A percentile compares a stretch with the other conserved stretches of the same genome.
phyloP scores from a whole-genome alignment of 2,888 invertebrate genomes.

The Thymelicus sylvestris region DNA sequence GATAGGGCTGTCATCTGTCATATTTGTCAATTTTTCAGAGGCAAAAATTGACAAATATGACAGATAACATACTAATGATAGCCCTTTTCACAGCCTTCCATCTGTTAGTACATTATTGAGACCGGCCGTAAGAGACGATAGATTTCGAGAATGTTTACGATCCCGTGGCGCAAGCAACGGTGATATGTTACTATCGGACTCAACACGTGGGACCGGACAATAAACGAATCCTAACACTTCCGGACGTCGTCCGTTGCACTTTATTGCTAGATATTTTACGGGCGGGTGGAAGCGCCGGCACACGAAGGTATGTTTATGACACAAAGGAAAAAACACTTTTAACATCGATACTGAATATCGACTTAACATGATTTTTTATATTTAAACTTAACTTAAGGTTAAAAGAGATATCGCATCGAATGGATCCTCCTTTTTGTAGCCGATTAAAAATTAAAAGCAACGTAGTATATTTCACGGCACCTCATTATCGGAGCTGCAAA shows the following conservation, averaged over 20 bases:
- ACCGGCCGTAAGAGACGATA: constrained; percentile 53
- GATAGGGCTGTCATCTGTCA: too few species aligned
- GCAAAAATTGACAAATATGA: too few species aligned
- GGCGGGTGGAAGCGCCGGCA: constrained; percentile 55
- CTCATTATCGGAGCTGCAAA: constrained; percentile 72
- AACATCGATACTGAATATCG: too few species aligned
- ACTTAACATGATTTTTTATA: too few species aligned
- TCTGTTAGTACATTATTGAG: too few species aligned
- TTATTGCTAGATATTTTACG: constrained; percentile 78
- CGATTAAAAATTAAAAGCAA: constrained; percentile 8
- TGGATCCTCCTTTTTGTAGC: background rate
- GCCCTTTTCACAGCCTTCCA: too few species aligned
- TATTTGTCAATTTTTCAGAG: too few species aligned
- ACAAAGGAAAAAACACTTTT: constrained; percentile 23
- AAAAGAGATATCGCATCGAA: background rate
- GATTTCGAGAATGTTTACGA: constrained; percentile 62
- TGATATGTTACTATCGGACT: constrained; percentile 61
- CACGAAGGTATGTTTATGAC: constrained; percentile 61
- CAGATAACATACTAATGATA: too few species aligned
- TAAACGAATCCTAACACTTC: constrained; percentile 75
- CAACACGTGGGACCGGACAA: constrained; percentile 68
- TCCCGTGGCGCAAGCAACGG: constrained; percentile 53
- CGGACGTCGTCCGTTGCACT: constrained; percentile 69
- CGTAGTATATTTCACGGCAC: constrained; percentile 52
- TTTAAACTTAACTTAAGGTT: background rate